Base-by-base conservation (phyloP, 2,888 invertebrate species). In the Rotaria magnacalcarata region DNA sequence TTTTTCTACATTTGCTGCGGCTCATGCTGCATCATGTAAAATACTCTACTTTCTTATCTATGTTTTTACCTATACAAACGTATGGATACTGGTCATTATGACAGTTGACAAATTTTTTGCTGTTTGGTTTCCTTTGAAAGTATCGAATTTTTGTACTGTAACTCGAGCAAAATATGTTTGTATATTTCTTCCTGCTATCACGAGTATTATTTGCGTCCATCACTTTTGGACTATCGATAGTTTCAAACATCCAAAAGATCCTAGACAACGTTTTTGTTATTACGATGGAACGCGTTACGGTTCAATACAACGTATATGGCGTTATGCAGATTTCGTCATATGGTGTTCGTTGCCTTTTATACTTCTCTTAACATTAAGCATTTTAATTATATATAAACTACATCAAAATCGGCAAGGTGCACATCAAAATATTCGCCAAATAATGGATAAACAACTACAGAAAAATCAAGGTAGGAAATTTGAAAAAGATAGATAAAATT, bases 351-450 rank as follows among this genome's bases (percentile, higher is more conserved):
- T 80, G n/a, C 80, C 80, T 21, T 80, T 80, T 34, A 80, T 80
- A 24, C 80, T 80, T n/a, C 47, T 80, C n/a, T 47, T 80, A 80
- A 80, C 80, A 80, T 47, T 80, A n/a, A 80, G 80, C n/a, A 47
- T 47, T 43, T 80, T 80, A n/a, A 80, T 80, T 80, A 80, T 80
- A 24, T 80, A 80, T 47, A 80, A 80, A 80, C n/a, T 80, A 80
- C 80, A 47, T 11, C 67, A 34, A 34, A 67, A 67, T 19, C 34
- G 34, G 34, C 67, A 41, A 34, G 34, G 11, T 27, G 34, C 67
- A 34, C 34, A 67, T 67, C 5, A 27, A 19, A 67, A 41, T 19
- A 34, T 67, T 67, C 67, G 34, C 14, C 16, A 67, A 11, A 67
- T 19, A 19, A 16, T 67, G 0, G 16, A 16, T 34, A 67, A 11